phyloP scores from a whole-genome alignment of 1,140 invertebrate genomes.

The Apis florea region DNA sequence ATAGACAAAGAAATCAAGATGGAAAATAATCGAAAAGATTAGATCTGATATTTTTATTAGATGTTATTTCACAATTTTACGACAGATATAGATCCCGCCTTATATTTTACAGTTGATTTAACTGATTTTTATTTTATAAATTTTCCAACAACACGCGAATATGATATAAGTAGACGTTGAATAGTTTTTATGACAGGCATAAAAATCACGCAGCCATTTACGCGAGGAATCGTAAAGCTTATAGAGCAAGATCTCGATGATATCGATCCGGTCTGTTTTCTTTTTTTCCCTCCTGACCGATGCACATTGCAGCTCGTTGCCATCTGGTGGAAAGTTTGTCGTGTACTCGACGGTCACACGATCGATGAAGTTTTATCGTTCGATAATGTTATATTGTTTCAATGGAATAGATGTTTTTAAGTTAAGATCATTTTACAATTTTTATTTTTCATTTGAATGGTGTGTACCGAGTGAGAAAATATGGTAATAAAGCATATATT shows the following conservation, averaged over 20 bases:
- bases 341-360: not conserved
- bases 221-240: not conserved
- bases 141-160: not conserved
- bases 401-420: not conserved
- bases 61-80: not conserved
- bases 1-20: not conserved
- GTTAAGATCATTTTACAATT: not conserved
- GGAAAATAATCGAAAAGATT: not conserved
- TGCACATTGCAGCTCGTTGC: not conserved
- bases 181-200: not conserved
- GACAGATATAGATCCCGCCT: too few species aligned
- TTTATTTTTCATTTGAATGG: not conserved
- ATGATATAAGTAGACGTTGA: not conserved
- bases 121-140: conserved; percentile 4
- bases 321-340: conserved; percentile 22
- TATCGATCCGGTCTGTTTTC: conserved; percentile 18
- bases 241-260: conserved; percentile 1
- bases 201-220: conserved; percentile 26
- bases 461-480: not conserved
- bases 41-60: not conserved
- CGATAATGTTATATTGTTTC: not conserved
- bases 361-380: conserved; percentile 31
- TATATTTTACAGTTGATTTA: not conserved
- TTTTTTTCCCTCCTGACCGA: not conserved
- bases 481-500: not conserved